phyloP scores from a whole-genome alignment of 2,113 vertebrate genomes.

The Phrynosoma platyrhinos region DNA sequence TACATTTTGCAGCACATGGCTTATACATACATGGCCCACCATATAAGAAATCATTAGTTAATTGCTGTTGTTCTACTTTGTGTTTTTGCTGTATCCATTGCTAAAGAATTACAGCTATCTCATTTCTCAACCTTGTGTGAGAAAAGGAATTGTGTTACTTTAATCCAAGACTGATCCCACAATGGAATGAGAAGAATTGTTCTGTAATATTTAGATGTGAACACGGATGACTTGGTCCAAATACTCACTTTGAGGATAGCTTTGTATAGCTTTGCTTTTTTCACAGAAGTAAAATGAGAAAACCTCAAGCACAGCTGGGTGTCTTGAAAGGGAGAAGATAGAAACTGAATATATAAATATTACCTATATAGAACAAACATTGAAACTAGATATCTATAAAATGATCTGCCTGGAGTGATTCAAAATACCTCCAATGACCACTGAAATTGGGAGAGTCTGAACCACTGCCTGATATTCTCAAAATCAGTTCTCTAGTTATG shows the following conservation, averaged over 20 bases:
- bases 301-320: neutral
- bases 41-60: neutral
- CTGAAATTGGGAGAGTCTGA: neutral
- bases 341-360: neutral
- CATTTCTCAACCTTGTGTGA: no score
- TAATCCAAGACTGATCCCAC: neutral
- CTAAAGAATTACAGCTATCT: no score
- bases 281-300: neutral
- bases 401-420: neutral
- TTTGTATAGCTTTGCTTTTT: neutral
- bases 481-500: neutral
- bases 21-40: neutral
- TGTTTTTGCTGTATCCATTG: neutral
- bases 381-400: neutral
- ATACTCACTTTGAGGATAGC: neutral
- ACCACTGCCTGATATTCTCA: neutral
- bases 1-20: neutral
- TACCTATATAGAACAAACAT: neutral
- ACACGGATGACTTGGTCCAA: neutral
- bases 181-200: neutral
- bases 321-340: neutral
- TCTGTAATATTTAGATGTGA: no score
- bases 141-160: neutral
- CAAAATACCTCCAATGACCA: neutral
- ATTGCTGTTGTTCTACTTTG: neutral